A percentile compares a stretch with the other conserved stretches of the same genome.
Conservation (phyloP, 2,113 vertebrate genomes). For the Otolemur garnettii region DNA sequence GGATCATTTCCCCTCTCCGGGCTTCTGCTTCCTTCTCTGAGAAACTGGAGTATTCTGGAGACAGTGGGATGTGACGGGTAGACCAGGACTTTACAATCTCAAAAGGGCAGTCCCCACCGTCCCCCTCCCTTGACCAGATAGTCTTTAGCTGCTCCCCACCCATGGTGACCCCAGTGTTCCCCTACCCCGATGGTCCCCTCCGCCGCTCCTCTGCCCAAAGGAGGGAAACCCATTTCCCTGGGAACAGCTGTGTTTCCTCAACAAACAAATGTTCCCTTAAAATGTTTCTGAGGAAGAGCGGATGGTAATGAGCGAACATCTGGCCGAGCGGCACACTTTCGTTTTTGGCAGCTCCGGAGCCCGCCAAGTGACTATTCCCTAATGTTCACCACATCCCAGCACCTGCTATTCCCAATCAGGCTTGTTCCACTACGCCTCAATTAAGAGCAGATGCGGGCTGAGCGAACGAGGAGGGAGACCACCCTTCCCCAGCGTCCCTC, state of each 20-base stretch:
- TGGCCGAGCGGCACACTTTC: constrained; percentile 85
- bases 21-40: neutral
- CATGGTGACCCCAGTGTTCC: neutral
- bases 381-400: constrained; percentile 85
- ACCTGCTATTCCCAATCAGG: constrained; percentile 86
- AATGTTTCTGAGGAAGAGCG: constrained; percentile 85
- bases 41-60: neutral
- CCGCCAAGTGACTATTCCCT: constrained; percentile 85
- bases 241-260: constrained; percentile 88
- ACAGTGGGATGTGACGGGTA: accelerated
- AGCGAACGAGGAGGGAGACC: neutral
- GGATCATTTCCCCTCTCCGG: neutral
- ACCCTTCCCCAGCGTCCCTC: constrained; percentile 48
- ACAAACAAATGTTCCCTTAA: constrained; percentile 88
- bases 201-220: constrained; percentile 69
- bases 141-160: neutral
- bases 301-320: constrained; percentile 87
- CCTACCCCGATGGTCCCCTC: neutral
- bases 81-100: too few species aligned
- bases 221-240: constrained; percentile 80
- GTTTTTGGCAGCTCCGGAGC: constrained; percentile 83
- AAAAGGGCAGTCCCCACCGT: neutral
- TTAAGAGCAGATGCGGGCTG: constrained; percentile 83
- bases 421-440: constrained; percentile 70
- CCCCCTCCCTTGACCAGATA: neutral